A percentile compares a stretch with the other conserved stretches of the same genome.
These are phyloP conservation scores for Mesoclemmys tuberculata DNA, from an alignment of 2,113 vertebrate genomes.

Conservation along the genomic window DNA sequence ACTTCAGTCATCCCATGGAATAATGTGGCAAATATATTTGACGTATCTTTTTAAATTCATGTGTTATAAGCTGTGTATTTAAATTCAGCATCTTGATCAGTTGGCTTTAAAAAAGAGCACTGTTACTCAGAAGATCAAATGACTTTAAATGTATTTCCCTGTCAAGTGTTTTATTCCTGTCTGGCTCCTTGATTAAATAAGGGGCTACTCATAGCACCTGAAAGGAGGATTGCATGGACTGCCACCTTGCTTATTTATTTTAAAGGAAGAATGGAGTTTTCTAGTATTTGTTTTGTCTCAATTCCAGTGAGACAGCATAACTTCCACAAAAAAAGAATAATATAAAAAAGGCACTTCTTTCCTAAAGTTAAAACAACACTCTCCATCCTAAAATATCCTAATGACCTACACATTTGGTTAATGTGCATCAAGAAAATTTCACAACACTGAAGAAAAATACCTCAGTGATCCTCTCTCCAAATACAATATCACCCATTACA, in stretches of 20 bases:
- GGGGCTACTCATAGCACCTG: background rate
- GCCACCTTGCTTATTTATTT: background rate
- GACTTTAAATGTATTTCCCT: background rate
- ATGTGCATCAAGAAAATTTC: background rate
- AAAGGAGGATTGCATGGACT: constrained; percentile 28
- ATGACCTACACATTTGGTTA: background rate
- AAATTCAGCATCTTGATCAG: constrained; percentile 24
- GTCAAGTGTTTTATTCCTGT: constrained; percentile 4
- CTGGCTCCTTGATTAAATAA: background rate
- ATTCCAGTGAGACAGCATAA: background rate
- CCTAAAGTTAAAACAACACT: constrained; percentile 43
- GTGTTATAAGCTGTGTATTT: background rate
- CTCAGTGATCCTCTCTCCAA: constrained; percentile 8
- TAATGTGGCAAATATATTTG: background rate
- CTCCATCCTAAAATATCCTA: background rate
- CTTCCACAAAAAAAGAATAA: constrained; percentile 22
- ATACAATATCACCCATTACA: constrained; percentile 16
- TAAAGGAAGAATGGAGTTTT: constrained; percentile 2
- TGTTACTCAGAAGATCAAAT: background rate
- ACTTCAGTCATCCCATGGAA: constrained; percentile 9
- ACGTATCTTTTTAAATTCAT: background rate
- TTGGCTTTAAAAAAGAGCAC: background rate
- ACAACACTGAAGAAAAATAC: background rate
- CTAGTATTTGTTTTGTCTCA: background rate
- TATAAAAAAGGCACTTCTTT: constrained; percentile 27